phyloP scores from a whole-genome alignment of 2,113 vertebrate species.

The Oxyura jamaicensis region DNA sequence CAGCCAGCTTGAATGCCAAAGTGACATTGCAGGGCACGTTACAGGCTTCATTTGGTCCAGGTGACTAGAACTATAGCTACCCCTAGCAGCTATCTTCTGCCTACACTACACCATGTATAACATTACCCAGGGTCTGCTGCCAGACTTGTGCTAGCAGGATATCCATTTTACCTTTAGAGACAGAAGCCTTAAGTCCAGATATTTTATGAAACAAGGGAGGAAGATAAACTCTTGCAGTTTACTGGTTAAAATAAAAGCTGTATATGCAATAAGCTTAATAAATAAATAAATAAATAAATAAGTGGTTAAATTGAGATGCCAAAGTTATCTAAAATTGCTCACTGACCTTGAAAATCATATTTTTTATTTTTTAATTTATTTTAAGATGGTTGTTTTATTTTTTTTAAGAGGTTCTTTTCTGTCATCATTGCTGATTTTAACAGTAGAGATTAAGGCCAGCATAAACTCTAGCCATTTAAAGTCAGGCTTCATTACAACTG shows the following conservation, averaged over 20 bases:
- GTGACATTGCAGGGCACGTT: neutral
- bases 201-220: neutral
- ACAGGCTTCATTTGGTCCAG: neutral
- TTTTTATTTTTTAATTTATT: neutral
- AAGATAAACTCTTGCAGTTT: neutral
- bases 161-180: neutral
- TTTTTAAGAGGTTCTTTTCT: neutral
- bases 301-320: neutral
- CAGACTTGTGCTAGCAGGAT: neutral
- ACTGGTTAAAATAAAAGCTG: neutral
- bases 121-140: neutral
- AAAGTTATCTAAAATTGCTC: neutral
- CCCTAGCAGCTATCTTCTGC: neutral
- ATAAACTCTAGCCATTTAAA: neutral
- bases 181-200: neutral
- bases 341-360: neutral
- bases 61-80: neutral
- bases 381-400: neutral
- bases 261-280: neutral
- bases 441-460: neutral
- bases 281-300: too few species aligned
- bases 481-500: neutral
- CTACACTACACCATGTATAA: neutral
- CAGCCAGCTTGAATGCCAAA: accelerated
- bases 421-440: neutral